phyloP scores from a whole-genome alignment of 2,113 vertebrate genomes.

The Apaloderma vittatum region DNA sequence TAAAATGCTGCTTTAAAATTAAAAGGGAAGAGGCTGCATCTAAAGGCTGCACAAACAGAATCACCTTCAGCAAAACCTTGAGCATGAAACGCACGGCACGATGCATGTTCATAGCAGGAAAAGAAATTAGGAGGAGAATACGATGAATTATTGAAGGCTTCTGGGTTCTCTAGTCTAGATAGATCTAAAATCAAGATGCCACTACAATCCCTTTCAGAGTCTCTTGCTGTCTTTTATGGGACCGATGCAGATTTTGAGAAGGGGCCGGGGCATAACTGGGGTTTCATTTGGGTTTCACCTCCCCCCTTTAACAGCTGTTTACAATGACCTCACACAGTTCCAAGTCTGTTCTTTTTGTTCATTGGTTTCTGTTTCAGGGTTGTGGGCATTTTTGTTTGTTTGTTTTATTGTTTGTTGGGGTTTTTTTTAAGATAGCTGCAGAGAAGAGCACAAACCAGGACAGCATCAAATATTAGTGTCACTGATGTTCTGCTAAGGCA shows the following conservation, averaged over 20 bases:
- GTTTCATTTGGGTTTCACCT: background rate
- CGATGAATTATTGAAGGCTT: constrained; percentile 57
- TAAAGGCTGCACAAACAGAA: constrained; percentile 20
- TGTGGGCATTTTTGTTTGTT: background rate
- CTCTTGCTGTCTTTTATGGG: background rate
- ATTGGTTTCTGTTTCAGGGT: background rate
- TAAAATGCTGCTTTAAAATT: constrained; percentile 62
- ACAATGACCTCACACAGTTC: background rate
- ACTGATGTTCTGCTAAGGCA: background rate
- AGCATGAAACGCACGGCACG: background rate
- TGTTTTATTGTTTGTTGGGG: background rate
- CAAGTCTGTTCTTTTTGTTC: background rate
- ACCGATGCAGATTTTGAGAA: background rate
- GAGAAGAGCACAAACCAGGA: background rate
- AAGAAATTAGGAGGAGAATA: constrained; percentile 53
- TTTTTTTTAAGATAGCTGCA: background rate
- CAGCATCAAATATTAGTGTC: background rate
- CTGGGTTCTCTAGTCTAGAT: constrained; percentile 15
- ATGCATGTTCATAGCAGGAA: background rate
- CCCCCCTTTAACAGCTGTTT: background rate
- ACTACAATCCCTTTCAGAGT: background rate
- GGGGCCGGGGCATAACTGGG: background rate
- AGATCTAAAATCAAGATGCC: constrained; percentile 31
- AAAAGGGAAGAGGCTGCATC: constrained; percentile 13
- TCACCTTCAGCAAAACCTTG: constrained; percentile 71